Base-by-base conservation (phyloP, 2,888 invertebrate species). In the Ernsta delagoae region DNA sequence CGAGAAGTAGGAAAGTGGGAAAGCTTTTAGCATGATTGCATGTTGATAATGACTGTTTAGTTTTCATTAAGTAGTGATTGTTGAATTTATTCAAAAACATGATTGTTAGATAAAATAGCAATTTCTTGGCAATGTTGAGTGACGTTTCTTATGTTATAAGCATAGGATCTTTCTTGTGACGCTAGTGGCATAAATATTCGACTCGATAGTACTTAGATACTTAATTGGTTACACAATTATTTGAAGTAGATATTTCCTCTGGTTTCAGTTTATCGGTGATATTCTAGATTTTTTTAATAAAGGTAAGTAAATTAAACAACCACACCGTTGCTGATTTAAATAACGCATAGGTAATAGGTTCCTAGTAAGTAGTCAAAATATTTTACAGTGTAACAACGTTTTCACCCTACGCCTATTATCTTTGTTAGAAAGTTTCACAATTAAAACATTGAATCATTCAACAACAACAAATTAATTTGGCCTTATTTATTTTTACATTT, bases 1-100 rank as follows among this genome's bases (percentile, higher is more conserved):
- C 86, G 77, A 77, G 81, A 78, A 82, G 88, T 87, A 90, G 89
- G 86, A 79, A 75, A 77, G 77, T 76, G 75, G 74, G 70, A 68
- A 91, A 92, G 90, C 91, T 79, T 84, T 82, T 86, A 91, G 92
- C 92, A 89, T 89, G 90, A 91, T 86, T 79, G 82, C 74, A 87
- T 85, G 88, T 78, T 75, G 73, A 74, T 79, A 76, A 78, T 74
- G 78, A 74, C 72, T 73, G 68, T 71, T 75, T 11, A 48, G n/a
- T 48, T 56, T 71, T 65, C 63, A 71, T 74, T 74, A 73, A 31
- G 31, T 16, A 45, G 41, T 65, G 57, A 57, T 62, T 68, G 68
- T 68, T 59, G 31, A 59, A 62, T 63, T 63, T 43, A 31, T 41
- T 11, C 41, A 12, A 39, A 39, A 39, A 53, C 5, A 39, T 41